These are phyloP conservation scores for Aphis craccivora DNA, from an alignment of 1,140 invertebrate genomes.

Conservation along the genomic window DNA sequence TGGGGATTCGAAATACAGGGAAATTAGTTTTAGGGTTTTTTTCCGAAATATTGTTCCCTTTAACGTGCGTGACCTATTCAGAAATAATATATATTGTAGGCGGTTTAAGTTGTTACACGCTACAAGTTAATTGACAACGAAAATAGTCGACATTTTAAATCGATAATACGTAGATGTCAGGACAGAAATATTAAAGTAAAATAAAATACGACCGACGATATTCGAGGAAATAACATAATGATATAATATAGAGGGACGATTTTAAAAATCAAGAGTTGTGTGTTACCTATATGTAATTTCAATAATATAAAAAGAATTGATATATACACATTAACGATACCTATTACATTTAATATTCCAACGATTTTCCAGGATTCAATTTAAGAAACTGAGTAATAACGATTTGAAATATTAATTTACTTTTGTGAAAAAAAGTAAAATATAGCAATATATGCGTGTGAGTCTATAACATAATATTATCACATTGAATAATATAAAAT, in stretches of 20 bases:
- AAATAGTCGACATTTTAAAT: not conserved
- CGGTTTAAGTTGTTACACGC: not conserved
- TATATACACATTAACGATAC: not conserved
- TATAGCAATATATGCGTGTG: not conserved
- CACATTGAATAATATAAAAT: not conserved
- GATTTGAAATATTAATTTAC: not conserved
- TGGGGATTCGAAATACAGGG: rapidly evolving
- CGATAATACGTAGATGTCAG: too few relatives aligned
- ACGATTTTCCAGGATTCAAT: not conserved
- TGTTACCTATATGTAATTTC: not conserved
- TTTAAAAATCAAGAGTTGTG: not conserved
- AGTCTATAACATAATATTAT: not conserved
- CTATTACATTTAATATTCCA: not conserved
- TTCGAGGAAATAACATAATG: rapidly evolving
- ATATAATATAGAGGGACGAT: not conserved
- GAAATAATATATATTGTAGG: not conserved
- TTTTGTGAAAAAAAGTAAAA: not conserved
- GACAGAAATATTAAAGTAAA: not conserved
- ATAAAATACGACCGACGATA: not conserved
- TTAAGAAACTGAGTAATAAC: not conserved
- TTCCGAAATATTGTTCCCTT: not conserved
- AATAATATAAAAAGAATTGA: not conserved
- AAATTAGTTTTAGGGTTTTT: not conserved
- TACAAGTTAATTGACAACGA: not conserved
- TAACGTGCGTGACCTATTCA: not conserved